Evolutionary conservation across 1,140 invertebrate species (phyloP).

Genomic region (Thaumetopoea pityocampa): DNA sequence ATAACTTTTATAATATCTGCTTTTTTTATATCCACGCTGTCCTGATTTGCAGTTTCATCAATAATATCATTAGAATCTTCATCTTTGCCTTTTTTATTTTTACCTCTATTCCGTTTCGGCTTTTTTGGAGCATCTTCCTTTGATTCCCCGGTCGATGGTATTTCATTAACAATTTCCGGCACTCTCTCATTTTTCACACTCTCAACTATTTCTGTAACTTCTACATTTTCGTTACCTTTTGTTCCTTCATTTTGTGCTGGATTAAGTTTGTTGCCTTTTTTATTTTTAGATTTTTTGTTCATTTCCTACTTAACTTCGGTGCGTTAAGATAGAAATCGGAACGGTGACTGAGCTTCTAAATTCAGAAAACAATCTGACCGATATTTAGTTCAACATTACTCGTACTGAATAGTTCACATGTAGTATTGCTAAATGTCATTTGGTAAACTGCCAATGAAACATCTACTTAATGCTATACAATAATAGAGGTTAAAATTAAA

Average conservation of each 20-base stretch:
- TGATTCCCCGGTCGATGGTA: conserved; percentile 12
- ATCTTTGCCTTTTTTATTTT: conserved; percentile 41
- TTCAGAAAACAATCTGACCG: conserved; percentile 45
- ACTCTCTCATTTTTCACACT: conserved; percentile 29
- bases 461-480: background rate
- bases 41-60: conserved; percentile 6
- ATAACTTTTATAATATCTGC: conserved; percentile 7
- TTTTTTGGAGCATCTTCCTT: conserved; percentile 47
- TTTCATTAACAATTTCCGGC: conserved; percentile 33
- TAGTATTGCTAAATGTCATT: conserved; percentile 58
- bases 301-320: conserved; percentile 26
- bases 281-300: conserved; percentile 62
- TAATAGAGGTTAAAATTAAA: conserved; percentile 22
- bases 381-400: conserved; percentile 49
- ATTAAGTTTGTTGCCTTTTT: conserved; percentile 36
- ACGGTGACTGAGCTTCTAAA: conserved; percentile 32
- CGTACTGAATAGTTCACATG: conserved; percentile 45
- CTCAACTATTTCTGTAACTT: conserved; percentile 20
- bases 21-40: conserved; percentile 6
- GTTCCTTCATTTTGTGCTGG: conserved; percentile 11
- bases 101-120: conserved; percentile 60
- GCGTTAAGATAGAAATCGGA: conserved; percentile 17
- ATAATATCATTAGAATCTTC: conserved; percentile 19
- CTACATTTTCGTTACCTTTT: conserved; percentile 15
- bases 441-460: background rate